Conservation (phyloP, 1,140 invertebrate species). For the Drosophila tristis region DNA sequence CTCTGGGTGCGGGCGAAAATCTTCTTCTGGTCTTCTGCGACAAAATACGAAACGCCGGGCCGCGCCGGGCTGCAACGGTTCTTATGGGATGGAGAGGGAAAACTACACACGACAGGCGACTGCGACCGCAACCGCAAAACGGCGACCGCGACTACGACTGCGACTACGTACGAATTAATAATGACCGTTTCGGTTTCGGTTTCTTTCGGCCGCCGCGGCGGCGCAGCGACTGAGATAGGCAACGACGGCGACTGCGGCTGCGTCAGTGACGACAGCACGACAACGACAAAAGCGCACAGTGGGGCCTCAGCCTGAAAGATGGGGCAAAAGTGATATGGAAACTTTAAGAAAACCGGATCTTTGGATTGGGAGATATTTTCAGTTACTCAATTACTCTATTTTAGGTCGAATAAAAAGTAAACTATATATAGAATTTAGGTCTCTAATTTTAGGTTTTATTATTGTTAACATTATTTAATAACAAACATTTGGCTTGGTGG, state of each 20-base stretch:
- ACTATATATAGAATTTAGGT: no score
- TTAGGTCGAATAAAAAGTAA: no score
- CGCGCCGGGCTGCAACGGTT: slow-evolving; percentile 15
- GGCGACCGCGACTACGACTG: neutral
- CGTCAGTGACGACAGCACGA: slow-evolving; percentile 10
- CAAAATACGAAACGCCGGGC: slow-evolving; percentile 12
- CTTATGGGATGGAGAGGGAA: neutral
- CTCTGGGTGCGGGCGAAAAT: slow-evolving; percentile 34
- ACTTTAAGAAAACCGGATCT: no score
- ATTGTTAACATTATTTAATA: no score
- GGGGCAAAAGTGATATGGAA: no score
- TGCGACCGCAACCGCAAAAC: slow-evolving; percentile 10
- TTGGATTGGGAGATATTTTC: no score
- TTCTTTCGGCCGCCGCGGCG: slow-evolving; percentile 10
- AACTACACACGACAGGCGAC: slow-evolving; percentile 3
- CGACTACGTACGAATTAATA: slow-evolving; percentile 10
- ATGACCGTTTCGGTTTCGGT: slow-evolving; percentile 26
- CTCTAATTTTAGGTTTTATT: no score
- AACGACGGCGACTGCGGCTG: no score
- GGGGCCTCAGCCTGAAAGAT: no score
- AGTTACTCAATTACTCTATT: no score
- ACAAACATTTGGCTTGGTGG: neutral
- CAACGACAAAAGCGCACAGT: neutral
- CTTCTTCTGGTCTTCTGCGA: slow-evolving; percentile 9
- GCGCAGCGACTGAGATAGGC: neutral